Base-by-base conservation (phyloP, 2,797 vertebrate species). In the Atherinosoma microstoma region DNA sequence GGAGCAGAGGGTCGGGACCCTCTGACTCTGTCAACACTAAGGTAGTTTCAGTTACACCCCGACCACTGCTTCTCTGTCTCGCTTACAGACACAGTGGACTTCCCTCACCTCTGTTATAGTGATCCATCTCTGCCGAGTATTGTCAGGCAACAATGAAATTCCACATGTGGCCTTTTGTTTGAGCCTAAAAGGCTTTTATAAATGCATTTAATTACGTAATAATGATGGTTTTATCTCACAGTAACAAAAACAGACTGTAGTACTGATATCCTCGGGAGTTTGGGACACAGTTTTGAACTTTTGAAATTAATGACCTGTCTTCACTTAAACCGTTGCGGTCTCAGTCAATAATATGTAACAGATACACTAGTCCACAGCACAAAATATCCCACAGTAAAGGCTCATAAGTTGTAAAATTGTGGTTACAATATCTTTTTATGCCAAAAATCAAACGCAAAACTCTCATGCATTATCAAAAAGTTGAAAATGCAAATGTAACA, bases 1-100 rank as follows among this genome's bases (percentile, higher is more conserved):
- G 73, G 77, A 22, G 30, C 51, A 22, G 35, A 8, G 69, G 85
- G 88, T 88, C 84, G n/a, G 57, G 75, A 91, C 90, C 90, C 72
- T 79, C 78, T 89, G 89, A 90, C 89, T 79, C 80, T 42, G 70
- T 92, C 87, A 91, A 88, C 89, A 93, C 36, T 0, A 72, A 78
- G 58, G 64, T 75, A 75, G 88, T 67, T 82, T 87, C 20, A 47
- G 82, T 91, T 90, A 72, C 83, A 82, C 57, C 59, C 38, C 13
- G 57, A 64, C 22, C 67, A 32, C 58, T 32, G 73, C 30, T 45
- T 58, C 49, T 58, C 57, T 36, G 42, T 84, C 82, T 71, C 62
- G 59, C 56, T 20, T 60, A 65, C 67, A 69, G 70, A 80, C 64
- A 47, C 32, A 36, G 27, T 1, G 58, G 61, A 61, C 67, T 79